Conservation (phyloP, 2,113 vertebrate species). For the Grantiella picta region DNA sequence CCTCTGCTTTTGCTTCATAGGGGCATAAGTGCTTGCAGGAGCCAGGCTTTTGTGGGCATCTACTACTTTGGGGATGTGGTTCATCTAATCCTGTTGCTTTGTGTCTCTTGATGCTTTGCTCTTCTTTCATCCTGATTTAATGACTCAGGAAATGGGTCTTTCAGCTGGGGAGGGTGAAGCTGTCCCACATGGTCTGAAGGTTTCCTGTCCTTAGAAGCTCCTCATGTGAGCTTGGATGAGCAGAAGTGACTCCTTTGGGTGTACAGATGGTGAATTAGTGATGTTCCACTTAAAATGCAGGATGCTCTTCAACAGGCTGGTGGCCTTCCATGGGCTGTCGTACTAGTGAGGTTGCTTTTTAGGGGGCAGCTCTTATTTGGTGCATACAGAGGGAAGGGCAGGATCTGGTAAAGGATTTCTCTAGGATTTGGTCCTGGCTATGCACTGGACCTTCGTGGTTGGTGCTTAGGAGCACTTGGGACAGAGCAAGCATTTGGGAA, state of each 20-base stretch:
- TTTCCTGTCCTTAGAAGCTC: neutral
- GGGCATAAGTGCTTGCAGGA: neutral
- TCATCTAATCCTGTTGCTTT: neutral
- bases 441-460: neutral
- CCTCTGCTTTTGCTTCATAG: neutral
- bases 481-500: neutral
- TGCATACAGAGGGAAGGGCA: neutral
- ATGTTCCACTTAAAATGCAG: neutral
- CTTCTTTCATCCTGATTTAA: neutral
- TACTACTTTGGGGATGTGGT: neutral
- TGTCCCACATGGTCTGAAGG: neutral
- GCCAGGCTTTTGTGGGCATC: neutral
- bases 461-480: neutral
- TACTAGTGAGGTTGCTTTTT: neutral
- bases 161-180: neutral
- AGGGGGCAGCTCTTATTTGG: neutral
- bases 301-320: neutral
- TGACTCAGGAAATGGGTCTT: neutral
- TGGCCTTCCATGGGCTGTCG: neutral
- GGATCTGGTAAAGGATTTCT: neutral
- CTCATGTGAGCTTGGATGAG: neutral
- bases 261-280: neutral
- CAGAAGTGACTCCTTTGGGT: neutral
- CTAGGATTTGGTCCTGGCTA: neutral
- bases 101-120: neutral